Percentiles rank a stretch among this genome's conserved stretches.
Conservation (phyloP, 2,888 invertebrate genomes). For the Pseudanteris insignis region DNA sequence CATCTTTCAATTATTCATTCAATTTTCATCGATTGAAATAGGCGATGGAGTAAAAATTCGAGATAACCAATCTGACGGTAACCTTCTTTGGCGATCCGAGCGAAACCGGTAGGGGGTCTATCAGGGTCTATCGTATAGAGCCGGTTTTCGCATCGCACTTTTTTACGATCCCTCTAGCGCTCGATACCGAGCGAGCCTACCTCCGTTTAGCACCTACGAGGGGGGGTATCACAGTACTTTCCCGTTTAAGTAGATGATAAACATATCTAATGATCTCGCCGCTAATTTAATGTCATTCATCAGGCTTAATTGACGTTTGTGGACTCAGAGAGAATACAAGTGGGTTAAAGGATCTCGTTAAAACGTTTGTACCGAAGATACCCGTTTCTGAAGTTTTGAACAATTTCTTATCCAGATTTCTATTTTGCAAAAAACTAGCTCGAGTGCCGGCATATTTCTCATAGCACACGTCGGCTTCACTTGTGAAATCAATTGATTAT, state of each 20-base stretch:
- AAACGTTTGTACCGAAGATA: slow-evolving; percentile 13
- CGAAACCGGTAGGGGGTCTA: slow-evolving; percentile 61
- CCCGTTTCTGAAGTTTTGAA: slow-evolving; percentile 17
- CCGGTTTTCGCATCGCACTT: slow-evolving; percentile 59
- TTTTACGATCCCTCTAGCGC: slow-evolving; percentile 46
- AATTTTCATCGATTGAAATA: slow-evolving; percentile 35
- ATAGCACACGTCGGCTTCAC: no score
- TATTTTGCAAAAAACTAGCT: neutral
- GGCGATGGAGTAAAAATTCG: slow-evolving; percentile 39
- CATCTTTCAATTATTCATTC: slow-evolving; percentile 43
- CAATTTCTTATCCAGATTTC: slow-evolving; percentile 13
- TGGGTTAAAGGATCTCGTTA: slow-evolving; percentile 25
- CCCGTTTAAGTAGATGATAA: slow-evolving; percentile 44
- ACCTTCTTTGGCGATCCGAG: slow-evolving; percentile 49
- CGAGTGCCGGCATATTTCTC: neutral
- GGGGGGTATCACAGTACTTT: slow-evolving; percentile 36
- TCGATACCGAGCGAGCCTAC: slow-evolving; percentile 38
- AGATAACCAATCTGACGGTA: slow-evolving; percentile 46
- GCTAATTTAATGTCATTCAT: slow-evolving; percentile 43
- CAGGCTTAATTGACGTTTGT: slow-evolving; percentile 42
- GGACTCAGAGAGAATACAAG: slow-evolving; percentile 22
- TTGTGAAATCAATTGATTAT: no score
- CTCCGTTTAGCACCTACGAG: slow-evolving; percentile 44
- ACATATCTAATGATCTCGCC: slow-evolving; percentile 43
- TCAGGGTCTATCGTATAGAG: slow-evolving; percentile 55